A percentile compares a stretch with the other conserved stretches of the same genome.
Evolutionary conservation across 2,113 vertebrate species (phyloP).

Genomic region (Sphyrna mokarran): DNA sequence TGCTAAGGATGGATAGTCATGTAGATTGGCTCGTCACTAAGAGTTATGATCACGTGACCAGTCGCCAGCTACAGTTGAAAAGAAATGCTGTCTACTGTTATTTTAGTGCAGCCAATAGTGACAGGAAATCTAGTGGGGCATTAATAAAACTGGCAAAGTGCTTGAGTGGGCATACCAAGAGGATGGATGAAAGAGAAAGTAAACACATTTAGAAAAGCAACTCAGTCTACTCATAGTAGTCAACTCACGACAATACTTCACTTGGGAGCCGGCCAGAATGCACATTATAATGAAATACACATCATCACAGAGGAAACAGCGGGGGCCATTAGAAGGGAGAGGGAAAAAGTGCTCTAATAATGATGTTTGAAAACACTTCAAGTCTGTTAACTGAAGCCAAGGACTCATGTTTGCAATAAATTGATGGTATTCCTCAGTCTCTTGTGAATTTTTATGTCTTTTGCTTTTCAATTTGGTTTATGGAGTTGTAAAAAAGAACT

Average conservation of each 20-base stretch:
- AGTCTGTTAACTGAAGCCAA: not conserved
- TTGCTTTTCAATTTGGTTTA: not conserved
- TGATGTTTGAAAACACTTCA: slow-evolving; percentile 18
- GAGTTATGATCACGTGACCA: not conserved
- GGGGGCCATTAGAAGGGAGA: not conserved
- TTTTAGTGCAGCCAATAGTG: not conserved
- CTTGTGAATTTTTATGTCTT: not conserved
- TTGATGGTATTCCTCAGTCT: not conserved
- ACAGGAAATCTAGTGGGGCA: not conserved
- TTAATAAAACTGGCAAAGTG: not conserved
- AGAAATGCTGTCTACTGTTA: not conserved
- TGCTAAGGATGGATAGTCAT: not conserved
- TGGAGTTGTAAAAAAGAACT: not conserved
- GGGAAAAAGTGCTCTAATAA: not conserved
- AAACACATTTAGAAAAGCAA: slow-evolving; percentile 5
- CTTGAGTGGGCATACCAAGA: not conserved
- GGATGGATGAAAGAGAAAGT: not conserved
- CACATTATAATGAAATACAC: slow-evolving; percentile 9
- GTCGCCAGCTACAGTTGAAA: not conserved
- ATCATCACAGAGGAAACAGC: slow-evolving; percentile 7
- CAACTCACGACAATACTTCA: not conserved
- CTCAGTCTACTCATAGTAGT: not conserved
- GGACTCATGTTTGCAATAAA: not conserved
- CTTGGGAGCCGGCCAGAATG: not conserved
- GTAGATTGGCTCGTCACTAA: not conserved